Evolutionary conservation across 2,797 vertebrate genomes (phyloP).

Genomic region (Mormyrus proboscirostris): DNA sequence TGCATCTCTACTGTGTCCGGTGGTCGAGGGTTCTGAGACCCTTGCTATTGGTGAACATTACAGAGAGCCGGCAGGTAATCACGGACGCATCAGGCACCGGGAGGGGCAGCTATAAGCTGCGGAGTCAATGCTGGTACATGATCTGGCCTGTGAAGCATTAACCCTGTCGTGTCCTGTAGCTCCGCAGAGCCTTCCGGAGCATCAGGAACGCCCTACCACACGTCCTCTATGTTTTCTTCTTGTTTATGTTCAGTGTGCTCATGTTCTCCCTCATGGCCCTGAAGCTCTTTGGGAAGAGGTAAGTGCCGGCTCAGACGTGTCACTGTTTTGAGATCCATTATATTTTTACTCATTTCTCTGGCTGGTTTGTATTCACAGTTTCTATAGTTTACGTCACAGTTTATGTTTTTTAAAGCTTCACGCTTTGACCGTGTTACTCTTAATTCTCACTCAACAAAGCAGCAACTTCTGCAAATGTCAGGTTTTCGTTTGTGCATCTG

Average conservation of each 20-base stretch:
- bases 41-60: slow-evolving; percentile 82
- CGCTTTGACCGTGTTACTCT: background rate
- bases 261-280: slow-evolving; percentile 89
- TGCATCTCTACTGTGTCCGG: slow-evolving; percentile 54
- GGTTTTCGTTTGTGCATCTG: background rate
- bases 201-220: slow-evolving; percentile 84
- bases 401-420: background rate
- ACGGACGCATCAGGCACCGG: background rate
- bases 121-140: background rate
- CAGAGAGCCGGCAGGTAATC: slow-evolving; percentile 82
- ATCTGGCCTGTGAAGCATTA: background rate
- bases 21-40: slow-evolving; percentile 82
- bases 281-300: slow-evolving; percentile 84
- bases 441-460: background rate
- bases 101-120: background rate
- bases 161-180: slow-evolving; percentile 50
- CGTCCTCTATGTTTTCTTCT: slow-evolving; percentile 79
- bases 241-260: slow-evolving; percentile 86
- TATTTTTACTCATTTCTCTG: background rate
- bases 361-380: background rate
- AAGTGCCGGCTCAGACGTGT: slow-evolving; percentile 20
- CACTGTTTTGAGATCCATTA: background rate
- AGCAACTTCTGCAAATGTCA: background rate
- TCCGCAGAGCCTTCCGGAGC: slow-evolving; percentile 81
- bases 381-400: background rate